Evolutionary conservation across 1,140 invertebrate genomes (phyloP).

Genomic region (Drosophila lini): DNA sequence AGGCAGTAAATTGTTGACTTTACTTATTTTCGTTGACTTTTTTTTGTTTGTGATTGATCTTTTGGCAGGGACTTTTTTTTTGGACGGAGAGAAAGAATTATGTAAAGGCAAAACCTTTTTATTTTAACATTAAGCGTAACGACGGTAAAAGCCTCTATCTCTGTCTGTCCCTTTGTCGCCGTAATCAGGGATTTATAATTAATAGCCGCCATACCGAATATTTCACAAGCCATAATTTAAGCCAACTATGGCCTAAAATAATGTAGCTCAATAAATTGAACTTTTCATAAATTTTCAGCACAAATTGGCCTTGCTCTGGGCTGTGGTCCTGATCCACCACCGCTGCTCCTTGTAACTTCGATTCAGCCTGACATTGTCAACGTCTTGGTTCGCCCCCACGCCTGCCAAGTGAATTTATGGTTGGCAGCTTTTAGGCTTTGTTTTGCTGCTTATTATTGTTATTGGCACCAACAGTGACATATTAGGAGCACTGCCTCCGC

Average conservation of each 20-base stretch:
- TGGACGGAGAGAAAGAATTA: not conserved
- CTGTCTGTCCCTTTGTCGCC: not conserved
- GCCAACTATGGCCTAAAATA: slow-evolving; percentile 69
- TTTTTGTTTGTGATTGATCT: slow-evolving; percentile 24
- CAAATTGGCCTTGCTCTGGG: slow-evolving; percentile 61
- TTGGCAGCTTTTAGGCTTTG: slow-evolving; percentile 81
- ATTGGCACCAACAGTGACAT: slow-evolving; percentile 83
- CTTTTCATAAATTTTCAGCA: slow-evolving; percentile 80
- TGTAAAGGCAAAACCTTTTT: not conserved
- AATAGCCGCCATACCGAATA: slow-evolving; percentile 24
- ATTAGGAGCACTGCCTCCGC: slow-evolving; percentile 58
- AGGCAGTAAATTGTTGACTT: slow-evolving; percentile 31
- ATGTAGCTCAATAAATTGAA: slow-evolving; percentile 79
- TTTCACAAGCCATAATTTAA: slow-evolving; percentile 19
- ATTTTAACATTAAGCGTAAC: slow-evolving; percentile 10
- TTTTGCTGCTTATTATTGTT: slow-evolving; percentile 83
- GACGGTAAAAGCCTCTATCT: not conserved
- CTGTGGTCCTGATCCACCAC: slow-evolving; percentile 27
- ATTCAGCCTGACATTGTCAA: slow-evolving; percentile 68
- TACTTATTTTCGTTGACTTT: slow-evolving; percentile 5
- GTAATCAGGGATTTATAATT: slow-evolving; percentile 40
- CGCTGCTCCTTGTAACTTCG: slow-evolving; percentile 3
- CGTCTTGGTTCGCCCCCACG: slow-evolving; percentile 50
- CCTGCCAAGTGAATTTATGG: slow-evolving; percentile 70
- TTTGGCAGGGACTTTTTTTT: not conserved